Conservation (phyloP, 2,888 invertebrate species). For the Uropetala carovei region DNA sequence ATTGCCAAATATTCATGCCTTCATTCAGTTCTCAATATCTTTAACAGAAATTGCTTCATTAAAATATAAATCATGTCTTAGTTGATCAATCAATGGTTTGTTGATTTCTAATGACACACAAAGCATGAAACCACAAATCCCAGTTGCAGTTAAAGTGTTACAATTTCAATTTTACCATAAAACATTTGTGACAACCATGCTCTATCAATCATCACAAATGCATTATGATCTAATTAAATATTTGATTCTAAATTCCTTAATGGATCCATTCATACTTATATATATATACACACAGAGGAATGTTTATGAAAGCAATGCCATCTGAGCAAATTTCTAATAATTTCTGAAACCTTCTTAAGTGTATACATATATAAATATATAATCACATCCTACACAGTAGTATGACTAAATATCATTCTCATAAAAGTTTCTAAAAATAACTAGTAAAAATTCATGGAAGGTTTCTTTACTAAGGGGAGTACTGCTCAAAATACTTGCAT, state of each 20-base stretch:
- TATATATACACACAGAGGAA: neutral
- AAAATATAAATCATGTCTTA: constrained; percentile 17
- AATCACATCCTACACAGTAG: neutral
- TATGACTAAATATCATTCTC: constrained; percentile 13
- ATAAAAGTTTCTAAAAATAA: neutral
- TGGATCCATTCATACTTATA: neutral
- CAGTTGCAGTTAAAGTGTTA: neutral
- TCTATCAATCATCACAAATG: neutral
- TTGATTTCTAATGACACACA: neutral
- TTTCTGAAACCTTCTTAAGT: neutral
- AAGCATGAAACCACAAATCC: constrained; percentile 18
- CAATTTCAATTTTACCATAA: neutral
- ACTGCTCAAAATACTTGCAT: constrained; percentile 25
- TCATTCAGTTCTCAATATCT: constrained; percentile 32
- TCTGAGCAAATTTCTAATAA: neutral
- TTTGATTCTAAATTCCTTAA: neutral
- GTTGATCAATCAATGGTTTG: too few relatives aligned
- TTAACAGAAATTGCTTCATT: neutral
- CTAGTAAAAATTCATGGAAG: constrained; percentile 1
- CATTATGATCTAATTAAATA: neutral
- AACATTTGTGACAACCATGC: neutral
- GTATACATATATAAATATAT: constrained; percentile 7
- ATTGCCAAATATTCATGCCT: constrained; percentile 41
- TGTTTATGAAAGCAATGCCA: neutral
- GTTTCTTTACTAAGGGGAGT: neutral